Evolutionary conservation across 2,888 invertebrate species (phyloP).

Genomic region (Biston stratarius): DNA sequence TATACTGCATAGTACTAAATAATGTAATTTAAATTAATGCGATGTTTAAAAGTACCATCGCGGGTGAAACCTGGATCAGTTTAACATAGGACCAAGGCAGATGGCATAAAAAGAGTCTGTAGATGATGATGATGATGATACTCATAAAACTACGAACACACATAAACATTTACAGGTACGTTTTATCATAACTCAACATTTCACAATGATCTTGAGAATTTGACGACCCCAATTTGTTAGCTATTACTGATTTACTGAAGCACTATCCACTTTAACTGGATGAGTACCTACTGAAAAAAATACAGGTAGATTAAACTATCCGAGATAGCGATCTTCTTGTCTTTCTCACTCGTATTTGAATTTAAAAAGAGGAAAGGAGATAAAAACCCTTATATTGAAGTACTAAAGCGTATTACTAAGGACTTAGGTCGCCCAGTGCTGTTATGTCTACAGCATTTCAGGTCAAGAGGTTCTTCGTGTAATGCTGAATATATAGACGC

Average conservation of each 20-base stretch:
- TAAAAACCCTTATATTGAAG: slow-evolving; percentile 7
- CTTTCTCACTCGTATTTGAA: not conserved
- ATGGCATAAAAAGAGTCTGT: too few species aligned
- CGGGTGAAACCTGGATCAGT: too few species aligned
- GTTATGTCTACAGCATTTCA: slow-evolving; percentile 21
- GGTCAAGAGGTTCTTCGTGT: slow-evolving; percentile 23
- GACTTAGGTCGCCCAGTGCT: slow-evolving; percentile 25
- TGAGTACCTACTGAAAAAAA: slow-evolving; percentile 18
- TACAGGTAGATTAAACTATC: slow-evolving; percentile 13
- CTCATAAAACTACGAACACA: too few species aligned
- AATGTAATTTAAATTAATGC: too few species aligned
- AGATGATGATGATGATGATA: too few species aligned
- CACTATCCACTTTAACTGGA: slow-evolving; percentile 4
- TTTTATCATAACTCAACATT: not conserved
- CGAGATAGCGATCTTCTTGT: not conserved
- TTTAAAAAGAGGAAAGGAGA: slow-evolving; percentile 9
- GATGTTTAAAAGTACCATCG: too few species aligned
- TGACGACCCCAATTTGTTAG: slow-evolving; percentile 11
- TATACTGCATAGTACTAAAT: too few species aligned
- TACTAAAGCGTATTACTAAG: slow-evolving; percentile 15
- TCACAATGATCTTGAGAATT: not conserved
- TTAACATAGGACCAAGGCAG: too few species aligned
- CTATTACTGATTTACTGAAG: slow-evolving; percentile 7
- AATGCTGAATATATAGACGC: slow-evolving; percentile 14
- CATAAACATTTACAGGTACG: not conserved